A percentile compares a stretch with the other conserved stretches of the same genome.
phyloP scores from a whole-genome alignment of 2,888 invertebrate species.

The Pasiphila rectangulata region DNA sequence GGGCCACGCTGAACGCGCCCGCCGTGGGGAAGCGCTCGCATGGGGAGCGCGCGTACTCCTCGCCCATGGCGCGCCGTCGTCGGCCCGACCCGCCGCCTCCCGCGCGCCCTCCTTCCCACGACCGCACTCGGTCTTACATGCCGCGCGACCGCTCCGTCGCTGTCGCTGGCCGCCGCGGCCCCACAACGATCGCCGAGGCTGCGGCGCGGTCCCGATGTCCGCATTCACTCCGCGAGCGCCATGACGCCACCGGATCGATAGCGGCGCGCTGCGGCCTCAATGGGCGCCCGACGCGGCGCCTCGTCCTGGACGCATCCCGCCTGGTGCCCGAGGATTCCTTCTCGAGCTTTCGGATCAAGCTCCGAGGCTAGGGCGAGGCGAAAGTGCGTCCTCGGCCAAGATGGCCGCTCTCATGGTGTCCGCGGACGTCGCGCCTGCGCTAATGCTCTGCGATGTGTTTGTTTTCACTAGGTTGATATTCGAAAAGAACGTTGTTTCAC shows the following conservation, averaged over 20 bases:
- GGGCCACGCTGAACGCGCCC: constrained; percentile 82
- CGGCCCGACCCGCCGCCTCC: constrained; percentile 75
- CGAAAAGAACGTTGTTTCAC: constrained; percentile 43
- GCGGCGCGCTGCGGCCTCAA: constrained; percentile 73
- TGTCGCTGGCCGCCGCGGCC: constrained; percentile 62
- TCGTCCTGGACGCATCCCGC: constrained; percentile 61
- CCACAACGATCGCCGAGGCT: constrained; percentile 56
- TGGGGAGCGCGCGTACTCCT: constrained; percentile 77
- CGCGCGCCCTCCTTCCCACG: constrained; percentile 67
- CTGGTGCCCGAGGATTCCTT: constrained; percentile 39
- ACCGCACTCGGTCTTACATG: constrained; percentile 70
- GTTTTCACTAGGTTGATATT: constrained; percentile 64
- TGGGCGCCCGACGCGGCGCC: constrained; percentile 61
- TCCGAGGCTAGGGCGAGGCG: constrained; percentile 76
- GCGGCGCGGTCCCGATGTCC: constrained; percentile 71
- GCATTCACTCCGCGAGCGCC: constrained; percentile 77
- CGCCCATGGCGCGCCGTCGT: constrained; percentile 77
- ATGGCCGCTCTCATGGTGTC: constrained; percentile 78
- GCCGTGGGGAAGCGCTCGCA: constrained; percentile 80
- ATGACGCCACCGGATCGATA: constrained; percentile 75
- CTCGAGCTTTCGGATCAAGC: constrained; percentile 55
- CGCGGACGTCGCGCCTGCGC: constrained; percentile 74
- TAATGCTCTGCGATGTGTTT: constrained; percentile 69
- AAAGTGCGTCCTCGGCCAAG: constrained; percentile 75
- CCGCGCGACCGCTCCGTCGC: constrained; percentile 66